Evolutionary conservation across 2,113 vertebrate genomes (phyloP).

Genomic region (Plestiodon gilberti): DNA sequence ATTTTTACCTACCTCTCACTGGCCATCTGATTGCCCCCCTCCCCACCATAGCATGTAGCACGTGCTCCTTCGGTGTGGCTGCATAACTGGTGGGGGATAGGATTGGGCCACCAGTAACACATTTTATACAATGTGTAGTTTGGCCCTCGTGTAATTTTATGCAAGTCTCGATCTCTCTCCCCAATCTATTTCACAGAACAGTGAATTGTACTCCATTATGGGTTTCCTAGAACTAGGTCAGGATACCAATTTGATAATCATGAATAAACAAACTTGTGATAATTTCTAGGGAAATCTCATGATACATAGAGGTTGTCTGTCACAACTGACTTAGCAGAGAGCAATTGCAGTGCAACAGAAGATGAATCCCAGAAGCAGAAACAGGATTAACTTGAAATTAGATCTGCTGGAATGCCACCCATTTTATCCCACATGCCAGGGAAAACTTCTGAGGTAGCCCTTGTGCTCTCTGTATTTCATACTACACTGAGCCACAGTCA

Average conservation of each 20-base stretch:
- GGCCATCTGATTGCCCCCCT: too few relatives aligned
- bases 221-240: not conserved
- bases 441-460: constrained; percentile 2
- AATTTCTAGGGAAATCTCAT: not conserved
- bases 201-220: too few relatives aligned
- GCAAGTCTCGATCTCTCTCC: not conserved
- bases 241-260: not conserved
- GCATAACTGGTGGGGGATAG: not conserved
- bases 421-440: not conserved
- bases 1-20: too few relatives aligned
- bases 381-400: constrained; percentile 42
- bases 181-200: too few relatives aligned
- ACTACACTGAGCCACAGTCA: not conserved
- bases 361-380: constrained; percentile 51
- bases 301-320: constrained; percentile 24
- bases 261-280: not conserved
- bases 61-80: not conserved
- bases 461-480: constrained; percentile 18
- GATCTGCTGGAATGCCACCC: constrained; percentile 67
- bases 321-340: constrained; percentile 39
- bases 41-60: too few relatives aligned
- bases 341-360: constrained; percentile 42
- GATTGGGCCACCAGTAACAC: too few relatives aligned
- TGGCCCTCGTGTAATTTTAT: not conserved
- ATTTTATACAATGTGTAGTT: too few relatives aligned